Evolutionary conservation across 2,888 invertebrate genomes (phyloP).

Genomic region (Scaptomyza parva): DNA sequence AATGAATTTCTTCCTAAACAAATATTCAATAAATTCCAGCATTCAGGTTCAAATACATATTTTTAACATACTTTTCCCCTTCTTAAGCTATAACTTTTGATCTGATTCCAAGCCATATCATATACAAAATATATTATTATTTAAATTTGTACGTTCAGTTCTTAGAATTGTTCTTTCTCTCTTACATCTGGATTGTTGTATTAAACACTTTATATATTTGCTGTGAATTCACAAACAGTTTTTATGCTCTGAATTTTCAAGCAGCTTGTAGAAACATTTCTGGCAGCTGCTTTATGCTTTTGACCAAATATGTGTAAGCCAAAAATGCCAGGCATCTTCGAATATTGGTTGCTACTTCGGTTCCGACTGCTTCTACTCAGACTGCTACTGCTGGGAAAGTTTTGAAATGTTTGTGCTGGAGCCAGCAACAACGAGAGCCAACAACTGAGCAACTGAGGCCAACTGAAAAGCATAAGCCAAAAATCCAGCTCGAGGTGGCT

Average conservation of each 20-base stretch:
- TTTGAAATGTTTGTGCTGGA: not conserved
- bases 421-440: not conserved
- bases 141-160: not conserved
- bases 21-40: not conserved
- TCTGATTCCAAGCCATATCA: too few relatives aligned
- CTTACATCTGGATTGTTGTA: not conserved
- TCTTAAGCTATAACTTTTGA: too few relatives aligned
- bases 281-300: constrained; percentile 2
- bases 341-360: constrained; percentile 1
- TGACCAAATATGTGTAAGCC: not conserved
- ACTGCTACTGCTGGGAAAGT: not conserved
- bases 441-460: not conserved
- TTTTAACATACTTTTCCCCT: too few relatives aligned
- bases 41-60: not conserved
- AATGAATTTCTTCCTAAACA: not conserved
- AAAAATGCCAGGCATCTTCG: not conserved
- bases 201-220: not conserved
- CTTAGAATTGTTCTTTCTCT: not conserved
- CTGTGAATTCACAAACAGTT: not conserved
- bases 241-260: constrained; percentile 1
- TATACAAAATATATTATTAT: too few relatives aligned
- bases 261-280: not conserved
- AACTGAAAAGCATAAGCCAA: constrained; percentile 3
- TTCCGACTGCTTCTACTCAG: not conserved
- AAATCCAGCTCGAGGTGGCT: not conserved